Base-by-base conservation (phyloP, 2,797 vertebrate species). In the Cyclura pinguis region DNA sequence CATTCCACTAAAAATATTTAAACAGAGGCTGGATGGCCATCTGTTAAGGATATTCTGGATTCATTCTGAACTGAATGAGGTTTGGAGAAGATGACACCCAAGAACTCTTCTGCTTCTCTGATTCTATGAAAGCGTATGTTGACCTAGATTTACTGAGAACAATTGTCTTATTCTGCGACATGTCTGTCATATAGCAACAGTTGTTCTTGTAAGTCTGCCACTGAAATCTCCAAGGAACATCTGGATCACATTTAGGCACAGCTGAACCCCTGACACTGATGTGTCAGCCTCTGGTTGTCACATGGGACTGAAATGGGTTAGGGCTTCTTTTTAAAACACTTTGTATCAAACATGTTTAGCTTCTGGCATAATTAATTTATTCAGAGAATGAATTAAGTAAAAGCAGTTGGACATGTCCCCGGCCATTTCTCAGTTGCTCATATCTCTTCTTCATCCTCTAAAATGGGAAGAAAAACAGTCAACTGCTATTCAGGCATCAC, bases 281-380 rank as follows among this genome's bases (percentile, higher is more conserved):
- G 27, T 1, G 20, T 24, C 12, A 2, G 12, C n/a, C 38, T 78
- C 57, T 77, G 42, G 29, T 55, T 67, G 35, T 47, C 59, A 35
- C 13, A 52, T 78, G 32, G 35, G 47, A 67, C 13, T 42, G 59
- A 78, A 83, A 55, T 20, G 12, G 47, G 55, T 74, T 47, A 83
- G 42, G 69, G 52, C 14, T 35, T 32, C 9, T 84, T 86, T 55
- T 64, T 52, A 80, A 64, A 80, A 78, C 74, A 22, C 83, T 2
- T 14, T 90, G 22, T 88, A 59, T 20, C 13, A n/a, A 7, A 18
- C 29, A 47, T 4, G 0, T 84, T 89, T 92, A 18, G 83, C 27
- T 80, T 80, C 84, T 80, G 18, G 6, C 85, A 89, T 88, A 89
- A 85, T 57, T n/a, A 69, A 55, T 91, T 92, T 90, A 22, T 84